phyloP scores from a whole-genome alignment of 2,888 invertebrate genomes.

The Melinopterus prodromus region DNA sequence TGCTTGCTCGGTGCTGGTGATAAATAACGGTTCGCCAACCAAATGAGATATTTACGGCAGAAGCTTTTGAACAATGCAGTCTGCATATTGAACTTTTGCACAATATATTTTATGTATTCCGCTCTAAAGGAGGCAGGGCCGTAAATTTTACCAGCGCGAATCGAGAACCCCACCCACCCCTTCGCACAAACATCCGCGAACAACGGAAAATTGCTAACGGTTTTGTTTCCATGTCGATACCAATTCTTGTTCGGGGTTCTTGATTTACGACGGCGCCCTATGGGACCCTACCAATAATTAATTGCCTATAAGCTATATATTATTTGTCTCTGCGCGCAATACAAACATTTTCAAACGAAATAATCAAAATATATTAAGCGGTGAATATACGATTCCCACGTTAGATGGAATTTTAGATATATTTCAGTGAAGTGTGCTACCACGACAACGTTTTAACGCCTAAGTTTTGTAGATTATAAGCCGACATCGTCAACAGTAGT shows the following conservation, averaged over 20 bases:
- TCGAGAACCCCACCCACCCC: neutral
- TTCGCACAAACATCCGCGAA: neutral
- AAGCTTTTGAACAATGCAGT: constrained; percentile 32
- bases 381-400: too few species aligned
- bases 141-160: constrained; percentile 18
- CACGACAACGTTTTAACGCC: too few species aligned
- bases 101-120: constrained; percentile 26
- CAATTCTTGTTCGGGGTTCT: neutral
- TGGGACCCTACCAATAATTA: neutral
- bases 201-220: neutral
- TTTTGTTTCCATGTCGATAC: neutral
- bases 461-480: too few species aligned
- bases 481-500: too few species aligned
- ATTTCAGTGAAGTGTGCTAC: too few species aligned
- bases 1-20: constrained; percentile 6
- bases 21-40: constrained; percentile 21
- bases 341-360: too few species aligned
- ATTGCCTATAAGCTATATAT: neutral
- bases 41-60: constrained; percentile 26
- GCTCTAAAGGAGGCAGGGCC: constrained; percentile 8
- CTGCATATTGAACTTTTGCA: constrained; percentile 34
- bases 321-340: neutral
- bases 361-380: too few species aligned
- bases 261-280: neutral
- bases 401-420: too few species aligned